Conservation (phyloP, 2,888 invertebrate genomes). For the Nomada fabriciana region DNA sequence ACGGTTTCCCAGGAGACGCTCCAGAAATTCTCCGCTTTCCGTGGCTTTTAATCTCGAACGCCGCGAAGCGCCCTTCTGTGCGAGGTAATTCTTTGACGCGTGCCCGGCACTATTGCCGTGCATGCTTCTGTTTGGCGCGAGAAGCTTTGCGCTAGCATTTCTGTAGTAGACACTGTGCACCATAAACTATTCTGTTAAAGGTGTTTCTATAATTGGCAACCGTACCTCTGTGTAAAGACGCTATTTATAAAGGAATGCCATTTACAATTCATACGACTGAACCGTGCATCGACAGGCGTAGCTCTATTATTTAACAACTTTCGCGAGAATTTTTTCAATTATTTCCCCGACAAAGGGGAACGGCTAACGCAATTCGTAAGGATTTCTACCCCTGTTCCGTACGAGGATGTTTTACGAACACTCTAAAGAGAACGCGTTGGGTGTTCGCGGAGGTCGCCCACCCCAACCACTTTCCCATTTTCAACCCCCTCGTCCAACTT, state of each 20-base stretch:
- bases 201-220: background rate
- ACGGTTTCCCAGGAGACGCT: background rate
- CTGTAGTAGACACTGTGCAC: background rate
- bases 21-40: conserved; percentile 14
- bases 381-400: no score
- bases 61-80: conserved; percentile 7
- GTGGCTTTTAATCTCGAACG: conserved; percentile 51
- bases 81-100: conserved; percentile 41
- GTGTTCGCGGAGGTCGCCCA: conserved; percentile 36
- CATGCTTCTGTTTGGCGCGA: background rate
- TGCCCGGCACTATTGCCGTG: background rate
- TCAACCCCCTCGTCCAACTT: conserved; percentile 23
- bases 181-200: background rate
- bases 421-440: conserved; percentile 7
- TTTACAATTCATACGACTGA: no score
- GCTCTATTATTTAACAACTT: no score
- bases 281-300: no score
- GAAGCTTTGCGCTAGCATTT: background rate
- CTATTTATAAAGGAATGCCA: no score
- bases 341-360: background rate
- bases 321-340: background rate
- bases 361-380: background rate
- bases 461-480: conserved; percentile 30
- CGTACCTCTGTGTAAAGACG: no score
- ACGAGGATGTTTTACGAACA: conserved; percentile 6